These are phyloP conservation scores for Carassius carassius DNA, from an alignment of 2,113 vertebrate genomes.

Conservation along the genomic window DNA sequence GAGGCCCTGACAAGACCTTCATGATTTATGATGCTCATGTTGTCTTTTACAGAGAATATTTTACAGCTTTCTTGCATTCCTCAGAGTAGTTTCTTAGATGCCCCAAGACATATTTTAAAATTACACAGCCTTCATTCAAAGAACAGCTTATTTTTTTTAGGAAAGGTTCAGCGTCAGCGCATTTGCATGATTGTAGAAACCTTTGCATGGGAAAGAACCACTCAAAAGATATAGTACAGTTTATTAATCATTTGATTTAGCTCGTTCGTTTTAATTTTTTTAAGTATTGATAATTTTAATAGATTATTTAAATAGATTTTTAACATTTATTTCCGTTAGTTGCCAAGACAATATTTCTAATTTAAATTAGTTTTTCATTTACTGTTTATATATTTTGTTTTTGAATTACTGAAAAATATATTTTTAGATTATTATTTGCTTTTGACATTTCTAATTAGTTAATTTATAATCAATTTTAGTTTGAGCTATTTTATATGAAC, in stretches of 20 bases:
- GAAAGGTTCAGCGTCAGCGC: not conserved
- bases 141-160: not conserved
- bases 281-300: too few relatives aligned
- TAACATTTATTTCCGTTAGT: too few relatives aligned
- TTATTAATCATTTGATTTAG: not conserved
- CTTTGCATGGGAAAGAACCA: not conserved
- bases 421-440: too few relatives aligned
- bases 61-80: not conserved
- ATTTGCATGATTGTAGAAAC: not conserved
- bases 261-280: not conserved
- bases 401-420: too few relatives aligned
- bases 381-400: too few relatives aligned
- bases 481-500: not conserved
- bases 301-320: too few relatives aligned
- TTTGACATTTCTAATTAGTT: too few relatives aligned
- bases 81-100: not conserved
- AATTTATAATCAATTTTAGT: too few relatives aligned
- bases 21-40: conserved; percentile 14
- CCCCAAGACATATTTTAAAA: not conserved
- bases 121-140: not conserved
- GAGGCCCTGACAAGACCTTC: not conserved
- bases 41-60: not conserved
- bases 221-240: not conserved
- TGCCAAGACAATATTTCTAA: not conserved
- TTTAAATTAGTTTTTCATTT: too few relatives aligned